Evolutionary conservation across 2,113 vertebrate species (phyloP).

Genomic region (Mobula birostris): DNA sequence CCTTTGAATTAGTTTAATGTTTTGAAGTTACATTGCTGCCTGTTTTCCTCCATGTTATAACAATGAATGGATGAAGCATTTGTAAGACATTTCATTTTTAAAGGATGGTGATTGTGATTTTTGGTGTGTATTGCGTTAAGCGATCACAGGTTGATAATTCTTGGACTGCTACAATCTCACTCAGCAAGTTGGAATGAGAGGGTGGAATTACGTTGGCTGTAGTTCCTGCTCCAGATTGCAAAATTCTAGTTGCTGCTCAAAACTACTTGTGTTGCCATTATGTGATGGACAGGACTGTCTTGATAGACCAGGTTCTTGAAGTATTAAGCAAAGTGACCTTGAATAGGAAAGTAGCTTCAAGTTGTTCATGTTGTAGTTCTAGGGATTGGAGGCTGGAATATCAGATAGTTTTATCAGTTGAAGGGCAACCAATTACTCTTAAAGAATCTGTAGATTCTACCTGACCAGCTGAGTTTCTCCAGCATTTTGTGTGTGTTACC

Average conservation of each 20-base stretch:
- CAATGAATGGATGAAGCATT: not conserved
- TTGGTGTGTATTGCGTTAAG: not conserved
- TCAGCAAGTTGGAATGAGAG: not conserved
- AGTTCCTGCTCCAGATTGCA: not conserved
- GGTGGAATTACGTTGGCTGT: not conserved
- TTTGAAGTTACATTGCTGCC: not conserved
- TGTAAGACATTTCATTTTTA: not conserved
- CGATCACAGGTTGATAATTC: not conserved
- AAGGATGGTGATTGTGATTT: not conserved
- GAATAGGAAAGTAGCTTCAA: no score
- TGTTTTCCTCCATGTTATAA: not conserved
- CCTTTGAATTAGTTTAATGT: no score
- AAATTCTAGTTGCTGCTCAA: not conserved
- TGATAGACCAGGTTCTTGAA: not conserved
- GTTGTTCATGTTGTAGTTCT: not conserved
- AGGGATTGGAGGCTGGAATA: not conserved
- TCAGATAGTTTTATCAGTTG: not conserved
- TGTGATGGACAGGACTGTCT: not conserved
- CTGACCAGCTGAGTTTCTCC: no score
- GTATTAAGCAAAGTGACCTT: not conserved
- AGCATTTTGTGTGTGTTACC: no score
- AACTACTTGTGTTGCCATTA: not conserved
- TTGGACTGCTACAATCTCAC: not conserved
- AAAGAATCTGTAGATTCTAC: not conserved
- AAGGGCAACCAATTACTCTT: not conserved